A percentile compares a stretch with the other conserved stretches of the same genome.
Conservation (phyloP, 2,113 vertebrate genomes). For the Stictonetta naevosa region DNA sequence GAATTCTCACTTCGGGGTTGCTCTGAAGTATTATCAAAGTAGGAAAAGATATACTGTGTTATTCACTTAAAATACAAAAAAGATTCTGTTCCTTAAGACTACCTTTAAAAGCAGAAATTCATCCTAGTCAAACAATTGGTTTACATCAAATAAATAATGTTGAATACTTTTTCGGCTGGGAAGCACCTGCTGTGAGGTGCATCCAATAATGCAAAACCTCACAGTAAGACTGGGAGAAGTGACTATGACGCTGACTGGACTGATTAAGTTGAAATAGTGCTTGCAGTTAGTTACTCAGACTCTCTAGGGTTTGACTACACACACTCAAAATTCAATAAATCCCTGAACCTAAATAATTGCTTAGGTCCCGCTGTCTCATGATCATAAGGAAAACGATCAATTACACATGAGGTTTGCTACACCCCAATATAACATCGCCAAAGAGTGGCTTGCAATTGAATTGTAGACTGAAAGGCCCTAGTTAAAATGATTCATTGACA, state of each 20-base stretch:
- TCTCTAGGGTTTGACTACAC: neutral
- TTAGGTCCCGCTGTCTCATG: neutral
- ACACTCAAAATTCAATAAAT: neutral
- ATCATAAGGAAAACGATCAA: neutral
- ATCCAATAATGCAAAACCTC: neutral
- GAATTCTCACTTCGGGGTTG: neutral
- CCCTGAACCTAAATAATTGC: neutral
- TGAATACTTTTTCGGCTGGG: neutral
- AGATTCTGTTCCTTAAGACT: neutral
- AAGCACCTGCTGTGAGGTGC: neutral
- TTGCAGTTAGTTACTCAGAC: neutral
- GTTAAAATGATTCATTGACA: neutral
- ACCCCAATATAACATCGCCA: neutral
- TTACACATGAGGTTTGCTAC: neutral
- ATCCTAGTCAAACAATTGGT: neutral
- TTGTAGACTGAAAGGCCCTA: neutral
- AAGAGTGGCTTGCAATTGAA: neutral
- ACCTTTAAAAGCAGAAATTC: neutral
- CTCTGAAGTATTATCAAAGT: constrained; percentile 6
- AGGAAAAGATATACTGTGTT: neutral
- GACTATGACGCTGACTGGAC: neutral
- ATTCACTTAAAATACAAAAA: constrained; percentile 9
- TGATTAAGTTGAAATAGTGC: neutral
- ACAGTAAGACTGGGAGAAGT: neutral
- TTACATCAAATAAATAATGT: neutral